phyloP scores from a whole-genome alignment of 2,113 vertebrate genomes.

The Stictonetta naevosa region DNA sequence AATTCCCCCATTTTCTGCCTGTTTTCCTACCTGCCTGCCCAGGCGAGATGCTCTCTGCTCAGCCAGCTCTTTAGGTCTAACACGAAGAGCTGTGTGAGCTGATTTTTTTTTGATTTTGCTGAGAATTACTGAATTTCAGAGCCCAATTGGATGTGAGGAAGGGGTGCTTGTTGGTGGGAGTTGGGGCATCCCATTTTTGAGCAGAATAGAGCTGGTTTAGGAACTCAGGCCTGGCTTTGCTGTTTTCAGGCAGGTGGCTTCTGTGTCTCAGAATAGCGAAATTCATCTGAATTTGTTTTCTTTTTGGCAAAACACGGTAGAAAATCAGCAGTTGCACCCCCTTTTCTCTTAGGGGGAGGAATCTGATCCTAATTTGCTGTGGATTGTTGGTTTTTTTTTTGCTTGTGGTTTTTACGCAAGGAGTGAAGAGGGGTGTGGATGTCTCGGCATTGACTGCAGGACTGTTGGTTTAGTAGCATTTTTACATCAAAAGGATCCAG shows the following conservation, averaged over 20 bases:
- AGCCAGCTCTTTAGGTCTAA: rapidly evolving
- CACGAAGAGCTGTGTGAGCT: background rate
- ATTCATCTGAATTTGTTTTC: constrained; percentile 11
- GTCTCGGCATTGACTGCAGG: background rate
- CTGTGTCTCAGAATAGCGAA: rapidly evolving
- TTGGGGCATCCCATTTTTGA: background rate
- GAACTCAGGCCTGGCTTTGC: rapidly evolving
- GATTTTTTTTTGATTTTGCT: background rate
- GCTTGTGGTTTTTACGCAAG: background rate
- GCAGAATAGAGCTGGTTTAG: background rate
- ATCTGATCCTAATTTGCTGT: background rate
- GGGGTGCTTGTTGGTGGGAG: background rate
- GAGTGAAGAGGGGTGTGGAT: background rate
- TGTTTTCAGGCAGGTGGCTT: constrained; percentile 21
- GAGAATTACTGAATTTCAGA: background rate
- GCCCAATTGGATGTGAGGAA: background rate
- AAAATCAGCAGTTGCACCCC: background rate
- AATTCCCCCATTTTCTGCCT: rapidly evolving
- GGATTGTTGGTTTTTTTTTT: background rate
- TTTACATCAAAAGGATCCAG: background rate
- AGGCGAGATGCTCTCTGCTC: rapidly evolving
- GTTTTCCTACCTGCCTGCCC: background rate
- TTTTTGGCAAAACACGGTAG: background rate
- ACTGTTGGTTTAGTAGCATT: background rate
- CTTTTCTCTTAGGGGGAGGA: background rate